phyloP scores from a whole-genome alignment of 2,888 invertebrate genomes.

The Pachydiplax longipennis region DNA sequence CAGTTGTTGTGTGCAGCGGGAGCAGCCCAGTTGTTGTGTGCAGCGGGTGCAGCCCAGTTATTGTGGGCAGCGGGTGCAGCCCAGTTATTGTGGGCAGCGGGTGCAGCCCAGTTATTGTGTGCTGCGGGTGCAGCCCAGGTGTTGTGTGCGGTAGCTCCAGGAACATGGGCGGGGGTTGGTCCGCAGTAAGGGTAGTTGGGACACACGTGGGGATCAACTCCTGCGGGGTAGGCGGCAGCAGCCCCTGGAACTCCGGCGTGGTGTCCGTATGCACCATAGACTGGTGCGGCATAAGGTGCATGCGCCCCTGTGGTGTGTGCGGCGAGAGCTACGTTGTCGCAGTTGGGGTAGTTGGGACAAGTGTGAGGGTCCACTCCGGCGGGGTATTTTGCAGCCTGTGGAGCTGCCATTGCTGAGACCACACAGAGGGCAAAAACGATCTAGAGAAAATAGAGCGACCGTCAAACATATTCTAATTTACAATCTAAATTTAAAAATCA shows the following conservation, averaged over 20 bases:
- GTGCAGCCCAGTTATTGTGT: background rate
- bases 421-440: background rate
- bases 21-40: background rate
- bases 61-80: background rate
- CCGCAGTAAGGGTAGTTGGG: conserved; percentile 38
- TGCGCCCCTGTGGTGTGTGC: background rate
- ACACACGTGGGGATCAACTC: background rate
- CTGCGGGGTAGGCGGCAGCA: conserved; percentile 11
- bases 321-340: conserved; percentile 20
- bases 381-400: conserved; percentile 13
- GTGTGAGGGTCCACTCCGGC: conserved; percentile 14
- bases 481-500: too few species aligned
- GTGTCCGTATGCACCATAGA: background rate
- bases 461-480: background rate
- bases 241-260: background rate
- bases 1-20: background rate
- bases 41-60: background rate
- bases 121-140: background rate
- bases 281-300: background rate
- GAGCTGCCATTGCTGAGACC: background rate
- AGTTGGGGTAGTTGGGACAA: conserved; percentile 20
- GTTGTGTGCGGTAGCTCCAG: background rate
- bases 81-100: background rate
- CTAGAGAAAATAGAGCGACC: background rate
- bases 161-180: conserved; percentile 16